These are phyloP conservation scores for Antrozous pallidus DNA, from an alignment of 2,797 vertebrate genomes.

Conservation along the genomic window DNA sequence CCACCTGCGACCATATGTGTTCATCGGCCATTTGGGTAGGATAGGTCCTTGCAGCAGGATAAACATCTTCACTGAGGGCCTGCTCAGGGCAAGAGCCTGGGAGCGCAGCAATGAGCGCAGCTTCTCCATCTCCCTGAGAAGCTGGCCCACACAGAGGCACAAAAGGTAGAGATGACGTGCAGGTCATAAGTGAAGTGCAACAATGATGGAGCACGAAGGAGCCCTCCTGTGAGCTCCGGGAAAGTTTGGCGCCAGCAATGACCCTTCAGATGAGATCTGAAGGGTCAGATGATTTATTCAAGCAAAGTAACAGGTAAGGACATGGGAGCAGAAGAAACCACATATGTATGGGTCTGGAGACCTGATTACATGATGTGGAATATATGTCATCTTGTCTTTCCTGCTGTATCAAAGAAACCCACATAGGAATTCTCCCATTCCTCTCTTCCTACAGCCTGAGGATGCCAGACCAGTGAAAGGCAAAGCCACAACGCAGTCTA, in stretches of 20 bases:
- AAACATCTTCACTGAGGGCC: background rate
- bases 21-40: background rate
- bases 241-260: background rate
- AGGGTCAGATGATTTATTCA: background rate
- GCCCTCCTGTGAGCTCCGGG: background rate
- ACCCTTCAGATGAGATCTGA: background rate
- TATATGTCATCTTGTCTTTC: background rate
- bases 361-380: background rate
- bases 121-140: background rate
- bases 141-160: background rate
- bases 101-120: background rate
- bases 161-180: background rate
- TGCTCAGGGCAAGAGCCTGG: background rate
- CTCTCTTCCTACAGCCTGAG: background rate
- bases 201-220: fast-evolving
- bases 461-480: background rate
- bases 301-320: background rate
- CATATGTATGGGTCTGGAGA: background rate
- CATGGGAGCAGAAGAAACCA: background rate
- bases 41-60: background rate
- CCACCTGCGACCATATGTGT: background rate
- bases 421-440: background rate
- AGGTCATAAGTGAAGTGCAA: background rate
- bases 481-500: background rate
- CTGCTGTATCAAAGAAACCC: background rate